Base-by-base conservation (phyloP, 2,797 vertebrate genomes). In the Onychomys torridus region DNA sequence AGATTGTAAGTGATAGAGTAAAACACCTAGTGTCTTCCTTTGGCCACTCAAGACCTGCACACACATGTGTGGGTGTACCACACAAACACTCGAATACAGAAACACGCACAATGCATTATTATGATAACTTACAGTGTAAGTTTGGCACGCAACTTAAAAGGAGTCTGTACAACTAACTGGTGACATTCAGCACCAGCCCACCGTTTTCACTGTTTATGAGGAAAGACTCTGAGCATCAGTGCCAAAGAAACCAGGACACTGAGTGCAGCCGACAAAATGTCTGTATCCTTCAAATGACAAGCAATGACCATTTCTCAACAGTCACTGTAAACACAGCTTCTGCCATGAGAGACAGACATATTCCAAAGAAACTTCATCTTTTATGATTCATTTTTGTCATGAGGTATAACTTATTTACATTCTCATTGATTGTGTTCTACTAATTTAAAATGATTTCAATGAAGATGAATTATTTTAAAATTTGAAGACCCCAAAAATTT, bases 391-490 rank as follows among this genome's bases (percentile, higher is more conserved):
- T 88, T 55, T 90, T 88, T 78, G 73, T 69, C 90, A 49, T n/a
- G 14, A 82, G 81, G 46, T 69, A 6, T 52, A 92, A 49, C 75
- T 27, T 14, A 40, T 37, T 65, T 52, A 77, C 43, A 32, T 82
- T 79, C 85, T 96, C 49, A 71, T 61, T 61, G 34, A 37, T 55
- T 34, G 79, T 61, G 0, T 29, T 77, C 40, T 78, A 16, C 4
- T 27, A 37, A 92, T 19, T 32, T 57, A 73, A n/a, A 19, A 19
- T 29, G 32, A 73, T 79, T 49, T 91, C 69, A 87, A 61, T 94
- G 87, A 67, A 88, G 93, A 85, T 65, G 91, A 52, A 46, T 63
- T 89, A 10, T 79, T 94, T 95, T 90, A 92, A 81, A 87, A 27
- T 29, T 55, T 71, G 14, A 87, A 87, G 63, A 69, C 11, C 63